phyloP scores from a whole-genome alignment of 2,113 vertebrate genomes.

The Syrrhaptes paradoxus region DNA sequence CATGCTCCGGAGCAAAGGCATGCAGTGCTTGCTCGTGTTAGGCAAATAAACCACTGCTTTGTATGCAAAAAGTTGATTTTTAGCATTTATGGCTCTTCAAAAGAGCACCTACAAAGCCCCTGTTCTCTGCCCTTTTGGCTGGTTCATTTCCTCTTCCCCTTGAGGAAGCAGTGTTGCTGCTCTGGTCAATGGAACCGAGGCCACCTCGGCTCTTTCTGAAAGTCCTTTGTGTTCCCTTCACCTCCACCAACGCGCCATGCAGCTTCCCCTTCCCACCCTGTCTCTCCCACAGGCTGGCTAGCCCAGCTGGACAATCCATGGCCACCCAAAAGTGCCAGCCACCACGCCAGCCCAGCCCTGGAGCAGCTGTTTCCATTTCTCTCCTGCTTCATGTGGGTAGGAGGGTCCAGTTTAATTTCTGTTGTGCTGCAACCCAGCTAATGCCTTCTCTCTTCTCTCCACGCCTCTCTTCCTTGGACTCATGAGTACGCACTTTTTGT shows the following conservation, averaged over 20 bases:
- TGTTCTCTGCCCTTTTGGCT: not conserved
- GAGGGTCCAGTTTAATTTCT: not conserved
- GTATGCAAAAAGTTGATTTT: not conserved
- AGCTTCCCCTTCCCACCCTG: not conserved
- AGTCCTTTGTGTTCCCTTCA: not conserved
- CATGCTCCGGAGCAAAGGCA: not conserved
- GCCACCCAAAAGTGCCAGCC: no score
- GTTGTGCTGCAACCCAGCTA: not conserved
- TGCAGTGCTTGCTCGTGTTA: not conserved
- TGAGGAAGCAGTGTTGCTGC: not conserved
- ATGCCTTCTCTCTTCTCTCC: not conserved
- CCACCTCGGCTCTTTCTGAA: not conserved
- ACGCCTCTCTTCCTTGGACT: not conserved
- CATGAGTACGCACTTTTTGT: not conserved
- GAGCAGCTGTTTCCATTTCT: constrained; percentile 23
- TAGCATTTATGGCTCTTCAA: not conserved
- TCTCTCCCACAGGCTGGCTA: not conserved
- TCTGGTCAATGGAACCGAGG: not conserved
- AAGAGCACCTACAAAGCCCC: not conserved
- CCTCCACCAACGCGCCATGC: not conserved
- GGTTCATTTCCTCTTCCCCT: not conserved
- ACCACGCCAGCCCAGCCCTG: not conserved
- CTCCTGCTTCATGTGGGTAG: not conserved
- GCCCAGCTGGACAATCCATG: not conserved
- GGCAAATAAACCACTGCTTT: not conserved